Evolutionary conservation across 2,888 invertebrate species (phyloP).

Genomic region (Micoletzkya japonica): DNA sequence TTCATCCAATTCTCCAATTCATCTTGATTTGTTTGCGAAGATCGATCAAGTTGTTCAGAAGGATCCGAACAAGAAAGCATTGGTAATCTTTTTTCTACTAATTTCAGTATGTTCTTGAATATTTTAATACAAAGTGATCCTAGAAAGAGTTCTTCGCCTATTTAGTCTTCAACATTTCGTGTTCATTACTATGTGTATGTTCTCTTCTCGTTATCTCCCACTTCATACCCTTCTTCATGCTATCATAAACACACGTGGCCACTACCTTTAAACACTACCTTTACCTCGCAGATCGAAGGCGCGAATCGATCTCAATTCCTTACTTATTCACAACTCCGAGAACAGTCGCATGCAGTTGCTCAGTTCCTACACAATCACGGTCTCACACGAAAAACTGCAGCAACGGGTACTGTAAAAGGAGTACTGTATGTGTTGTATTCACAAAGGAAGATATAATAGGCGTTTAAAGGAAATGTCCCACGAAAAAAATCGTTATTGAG

Average conservation of each 20-base stretch:
- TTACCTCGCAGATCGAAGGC: conserved; percentile 4
- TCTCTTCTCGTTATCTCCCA: too few relatives aligned
- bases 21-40: conserved; percentile 7
- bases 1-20: conserved; percentile 15
- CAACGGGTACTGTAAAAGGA: too few relatives aligned
- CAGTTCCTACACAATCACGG: conserved; percentile 22
- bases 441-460: too few relatives aligned
- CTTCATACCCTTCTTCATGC: too few relatives aligned
- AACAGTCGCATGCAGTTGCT: neutral
- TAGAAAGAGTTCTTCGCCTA: neutral
- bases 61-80: conserved; percentile 22
- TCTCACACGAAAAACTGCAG: conserved; percentile 17
- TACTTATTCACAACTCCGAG: conserved; percentile 11
- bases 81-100: neutral
- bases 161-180: neutral
- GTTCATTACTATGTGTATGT: neutral
- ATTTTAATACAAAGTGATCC: neutral
- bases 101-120: neutral
- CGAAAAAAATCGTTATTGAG: too few relatives aligned
- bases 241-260: too few relatives aligned
- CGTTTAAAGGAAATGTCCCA: too few relatives aligned
- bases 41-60: conserved; percentile 13
- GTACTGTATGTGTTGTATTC: too few relatives aligned
- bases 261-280: too few relatives aligned
- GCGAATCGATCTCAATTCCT: conserved; percentile 14